Conservation (phyloP, 2,113 vertebrate genomes). For the Plecotus auritus region DNA sequence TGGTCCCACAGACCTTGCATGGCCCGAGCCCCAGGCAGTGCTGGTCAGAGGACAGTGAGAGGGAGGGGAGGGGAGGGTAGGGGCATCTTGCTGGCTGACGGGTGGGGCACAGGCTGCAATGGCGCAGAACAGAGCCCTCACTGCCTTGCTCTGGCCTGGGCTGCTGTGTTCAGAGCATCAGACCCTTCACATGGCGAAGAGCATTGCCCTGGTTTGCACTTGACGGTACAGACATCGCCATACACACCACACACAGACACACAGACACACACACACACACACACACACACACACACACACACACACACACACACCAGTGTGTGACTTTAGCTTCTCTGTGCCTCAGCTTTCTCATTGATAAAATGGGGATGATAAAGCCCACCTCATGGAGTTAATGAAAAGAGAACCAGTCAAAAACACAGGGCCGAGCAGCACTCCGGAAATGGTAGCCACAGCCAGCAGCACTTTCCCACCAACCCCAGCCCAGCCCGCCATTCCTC, state of each 20-base stretch:
- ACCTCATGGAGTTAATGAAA: not conserved
- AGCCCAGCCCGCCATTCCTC: not conserved
- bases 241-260: accelerated
- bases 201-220: not conserved
- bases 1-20: accelerated
- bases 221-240: not conserved
- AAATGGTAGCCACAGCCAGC: not conserved
- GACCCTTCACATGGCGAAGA: not conserved
- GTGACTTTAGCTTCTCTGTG: not conserved
- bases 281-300: not conserved
- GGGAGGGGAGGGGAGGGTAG: not conserved
- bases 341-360: not conserved
- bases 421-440: not conserved
- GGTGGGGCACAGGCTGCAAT: not conserved
- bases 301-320: no score
- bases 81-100: not conserved
- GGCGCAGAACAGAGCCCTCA: not conserved
- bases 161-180: accelerated
- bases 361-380: not conserved
- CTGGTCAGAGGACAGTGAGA: not conserved
- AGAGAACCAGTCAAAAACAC: not conserved
- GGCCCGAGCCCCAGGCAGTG: not conserved
- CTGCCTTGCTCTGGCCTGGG: not conserved
- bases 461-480: not conserved
- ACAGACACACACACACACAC: accelerated